Percentiles rank a stretch among this genome's conserved stretches.
Conservation (phyloP, 2,797 vertebrate genomes). For the Crenichthys baileyi region DNA sequence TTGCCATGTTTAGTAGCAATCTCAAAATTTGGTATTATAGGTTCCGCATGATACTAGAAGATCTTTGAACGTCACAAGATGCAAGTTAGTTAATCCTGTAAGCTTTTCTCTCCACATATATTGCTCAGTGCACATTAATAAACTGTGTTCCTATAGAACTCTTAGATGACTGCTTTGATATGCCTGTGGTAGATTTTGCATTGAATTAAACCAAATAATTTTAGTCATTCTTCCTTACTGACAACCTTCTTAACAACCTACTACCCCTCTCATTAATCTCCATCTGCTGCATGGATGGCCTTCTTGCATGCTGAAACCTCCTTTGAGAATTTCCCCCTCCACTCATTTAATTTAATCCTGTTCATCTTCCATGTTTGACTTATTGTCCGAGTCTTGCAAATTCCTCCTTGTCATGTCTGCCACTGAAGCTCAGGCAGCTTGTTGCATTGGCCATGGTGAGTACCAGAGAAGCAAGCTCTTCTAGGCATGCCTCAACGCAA, state of each 20-base stretch:
- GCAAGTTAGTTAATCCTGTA: not conserved
- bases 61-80: not conserved
- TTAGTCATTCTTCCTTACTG: not conserved
- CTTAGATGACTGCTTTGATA: not conserved
- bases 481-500: slow-evolving; percentile 44
- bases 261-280: slow-evolving; percentile 10
- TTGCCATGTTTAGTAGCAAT: not conserved
- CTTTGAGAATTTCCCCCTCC: not conserved
- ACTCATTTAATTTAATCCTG: slow-evolving; percentile 20
- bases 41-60: too few relatives aligned
- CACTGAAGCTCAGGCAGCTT: slow-evolving; percentile 16
- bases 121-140: not conserved
- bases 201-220: not conserved
- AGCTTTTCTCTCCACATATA: not conserved
- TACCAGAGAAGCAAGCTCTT: slow-evolving; percentile 45
- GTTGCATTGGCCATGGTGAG: slow-evolving; percentile 8
- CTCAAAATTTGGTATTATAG: not conserved
- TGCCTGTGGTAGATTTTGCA: not conserved
- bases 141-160: not conserved
- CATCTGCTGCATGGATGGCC: not conserved
- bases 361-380: slow-evolving; percentile 25
- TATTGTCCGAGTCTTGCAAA: slow-evolving; percentile 24
- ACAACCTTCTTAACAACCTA: not conserved
- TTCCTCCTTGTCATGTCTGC: slow-evolving; percentile 18
- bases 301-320: slow-evolving; percentile 1